Percentiles rank a stretch among this genome's conserved stretches.
Conservation (phyloP, 2,797 vertebrate genomes). For the Myotis vivesi region DNA sequence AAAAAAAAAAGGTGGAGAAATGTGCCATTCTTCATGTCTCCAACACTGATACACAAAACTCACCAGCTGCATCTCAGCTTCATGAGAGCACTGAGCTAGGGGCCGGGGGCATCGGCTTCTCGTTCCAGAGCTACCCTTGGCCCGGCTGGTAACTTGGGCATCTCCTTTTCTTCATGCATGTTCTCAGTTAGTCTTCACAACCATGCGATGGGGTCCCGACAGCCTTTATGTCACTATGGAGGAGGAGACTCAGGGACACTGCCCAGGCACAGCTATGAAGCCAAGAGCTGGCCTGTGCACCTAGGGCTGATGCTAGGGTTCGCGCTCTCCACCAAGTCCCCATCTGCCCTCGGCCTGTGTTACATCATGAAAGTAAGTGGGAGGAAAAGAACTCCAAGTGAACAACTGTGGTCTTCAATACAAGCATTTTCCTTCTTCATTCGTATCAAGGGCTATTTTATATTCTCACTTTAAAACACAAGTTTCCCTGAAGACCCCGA, state of each 20-base stretch:
- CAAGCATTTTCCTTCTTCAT: neutral
- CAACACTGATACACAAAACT: neutral
- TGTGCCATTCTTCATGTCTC: neutral
- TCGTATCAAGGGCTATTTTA: constrained; percentile 5
- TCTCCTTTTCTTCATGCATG: neutral
- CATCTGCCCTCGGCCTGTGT: neutral
- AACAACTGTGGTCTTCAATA: neutral
- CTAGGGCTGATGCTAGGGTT: neutral
- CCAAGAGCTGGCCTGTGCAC: neutral
- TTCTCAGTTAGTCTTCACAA: neutral
- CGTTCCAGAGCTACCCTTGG: neutral
- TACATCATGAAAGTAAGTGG: neutral
- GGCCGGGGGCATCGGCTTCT: neutral
- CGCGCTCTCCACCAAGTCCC: neutral
- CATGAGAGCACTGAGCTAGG: neutral
- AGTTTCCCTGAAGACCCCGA: neutral
- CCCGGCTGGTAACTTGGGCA: neutral
- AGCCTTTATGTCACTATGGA: neutral
- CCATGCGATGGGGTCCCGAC: neutral
- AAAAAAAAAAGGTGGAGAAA: neutral
- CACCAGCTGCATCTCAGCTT: neutral
- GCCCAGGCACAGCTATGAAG: neutral
- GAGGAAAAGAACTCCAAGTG: neutral
- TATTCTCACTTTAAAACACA: constrained; percentile 35
- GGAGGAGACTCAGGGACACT: neutral